phyloP scores from a whole-genome alignment of 2,888 invertebrate genomes.

The Drosophila pseudotalamancana region DNA sequence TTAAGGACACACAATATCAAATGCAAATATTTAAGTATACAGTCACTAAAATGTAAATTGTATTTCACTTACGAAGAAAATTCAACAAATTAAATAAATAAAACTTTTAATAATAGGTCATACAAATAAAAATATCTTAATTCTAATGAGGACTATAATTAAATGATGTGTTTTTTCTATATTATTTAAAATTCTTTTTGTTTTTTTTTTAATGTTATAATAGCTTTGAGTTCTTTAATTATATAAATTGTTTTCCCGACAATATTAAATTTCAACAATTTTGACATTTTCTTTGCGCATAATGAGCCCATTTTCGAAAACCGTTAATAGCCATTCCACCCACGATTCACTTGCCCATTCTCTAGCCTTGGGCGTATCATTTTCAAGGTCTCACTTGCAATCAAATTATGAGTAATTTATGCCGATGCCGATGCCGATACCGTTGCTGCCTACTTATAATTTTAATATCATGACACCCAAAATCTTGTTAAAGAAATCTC shows the following conservation, averaged over 20 bases:
- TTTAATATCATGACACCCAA: slow-evolving; percentile 72
- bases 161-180: slow-evolving; percentile 16
- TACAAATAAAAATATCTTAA: slow-evolving; percentile 2
- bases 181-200: neutral
- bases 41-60: slow-evolving; percentile 35
- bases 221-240: slow-evolving; percentile 31
- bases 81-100: slow-evolving; percentile 19
- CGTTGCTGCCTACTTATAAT: slow-evolving; percentile 56
- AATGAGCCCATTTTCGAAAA: slow-evolving; percentile 42
- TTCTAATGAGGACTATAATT: slow-evolving; percentile 51
- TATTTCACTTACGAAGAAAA: slow-evolving; percentile 26
- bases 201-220: neutral
- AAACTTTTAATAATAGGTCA: slow-evolving; percentile 15
- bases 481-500: slow-evolving; percentile 78
- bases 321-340: neutral
- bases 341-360: no score
- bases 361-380: slow-evolving; percentile 42
- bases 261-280: slow-evolving; percentile 47
- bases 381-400: slow-evolving; percentile 69
- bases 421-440: no score
- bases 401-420: slow-evolving; percentile 77
- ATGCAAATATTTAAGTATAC: slow-evolving; percentile 37
- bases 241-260: slow-evolving; percentile 20
- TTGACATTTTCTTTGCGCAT: slow-evolving; percentile 31
- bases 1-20: slow-evolving; percentile 58